Evolutionary conservation across 35 echinoderm and acorn worm species (phyloP), one percentile per base, ranked within the genome.

Genomic region (Ophioderma brevispina): DNA sequence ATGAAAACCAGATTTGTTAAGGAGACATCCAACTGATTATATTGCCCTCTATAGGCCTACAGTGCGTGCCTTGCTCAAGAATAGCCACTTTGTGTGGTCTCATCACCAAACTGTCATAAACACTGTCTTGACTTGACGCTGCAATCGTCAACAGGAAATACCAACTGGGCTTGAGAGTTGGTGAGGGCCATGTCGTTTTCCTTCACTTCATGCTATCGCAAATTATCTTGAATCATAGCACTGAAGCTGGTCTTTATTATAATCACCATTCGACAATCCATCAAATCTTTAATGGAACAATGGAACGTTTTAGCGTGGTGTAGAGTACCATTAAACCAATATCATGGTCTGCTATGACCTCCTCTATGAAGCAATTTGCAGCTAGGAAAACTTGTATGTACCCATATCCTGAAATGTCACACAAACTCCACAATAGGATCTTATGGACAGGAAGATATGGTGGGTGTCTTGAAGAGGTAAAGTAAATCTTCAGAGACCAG

Each of bases 171-270:
- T 46, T 90, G 32, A 18, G 49, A 31, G 41, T 81, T 31, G 87
- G 87, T 55, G 87, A 81, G 33, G 78, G 81, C 13, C 87, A 90
- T 56, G 87, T 40, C 64, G 78, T 78, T 81, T 81, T 36, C 78
- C 49, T 18, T 82, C 87, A 64, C 85, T 89, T 13, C 87, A 90
- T 63, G 78, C 52, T 6, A 52, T 90, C 35, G 87, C 78, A 81
- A 90, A 90, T 90, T 87, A 39, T 88, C 86, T 46, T 78, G 86
- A 88, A 63, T 32, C 31, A 90, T 81, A 82, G 77, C 81, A 91
- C 85, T 75, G 89, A 91, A 40, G 25, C 80, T 76, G 89, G 81
- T 77, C 80, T 91, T 34, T 91, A 80, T 64, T 91, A n/a, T n/a
- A n/a, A n/a, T n/a, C 77, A 1, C 55, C 89, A 84, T 39, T n/a